phyloP scores from a whole-genome alignment of 2,797 vertebrate genomes.

The Pagetopsis macropterus region DNA sequence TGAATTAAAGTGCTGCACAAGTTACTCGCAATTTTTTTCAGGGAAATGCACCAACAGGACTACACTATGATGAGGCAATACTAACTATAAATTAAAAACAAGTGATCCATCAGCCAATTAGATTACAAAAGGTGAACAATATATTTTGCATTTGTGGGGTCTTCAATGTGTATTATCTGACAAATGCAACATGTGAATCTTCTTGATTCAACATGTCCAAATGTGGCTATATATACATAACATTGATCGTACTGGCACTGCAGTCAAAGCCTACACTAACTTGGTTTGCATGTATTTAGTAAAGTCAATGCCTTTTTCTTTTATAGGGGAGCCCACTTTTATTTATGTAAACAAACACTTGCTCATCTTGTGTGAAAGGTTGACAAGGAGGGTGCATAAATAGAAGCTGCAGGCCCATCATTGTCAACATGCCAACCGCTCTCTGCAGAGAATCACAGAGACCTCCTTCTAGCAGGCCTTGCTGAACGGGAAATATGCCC shows the following conservation, averaged over 20 bases:
- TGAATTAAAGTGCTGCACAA: constrained; percentile 17
- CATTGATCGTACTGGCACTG: neutral
- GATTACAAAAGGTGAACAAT: neutral
- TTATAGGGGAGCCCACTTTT: constrained; percentile 31
- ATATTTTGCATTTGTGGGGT: neutral
- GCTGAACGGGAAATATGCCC: constrained; percentile 36
- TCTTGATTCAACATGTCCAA: constrained; percentile 1
- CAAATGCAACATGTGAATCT: neutral
- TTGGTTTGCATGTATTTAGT: constrained; percentile 21
- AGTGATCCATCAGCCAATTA: neutral
- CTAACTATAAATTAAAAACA: neutral
- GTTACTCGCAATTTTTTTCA: neutral
- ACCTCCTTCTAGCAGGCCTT: constrained; percentile 58
- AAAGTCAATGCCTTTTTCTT: constrained; percentile 10
- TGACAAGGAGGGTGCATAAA: constrained; percentile 72
- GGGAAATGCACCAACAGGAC: neutral
- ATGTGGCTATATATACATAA: neutral
- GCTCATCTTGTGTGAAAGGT: constrained; percentile 62
- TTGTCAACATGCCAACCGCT: constrained; percentile 75
- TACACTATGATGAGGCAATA: neutral
- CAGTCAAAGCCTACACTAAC: constrained; percentile 12
- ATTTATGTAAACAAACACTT: constrained; percentile 59
- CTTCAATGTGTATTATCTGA: neutral
- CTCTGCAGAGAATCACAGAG: constrained; percentile 65
- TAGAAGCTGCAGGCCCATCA: constrained; percentile 69